A percentile compares a stretch with the other conserved stretches of the same genome.
These are phyloP conservation scores for Ephialtes manifestator DNA, from an alignment of 2,888 invertebrate species.

Conservation along the genomic window DNA sequence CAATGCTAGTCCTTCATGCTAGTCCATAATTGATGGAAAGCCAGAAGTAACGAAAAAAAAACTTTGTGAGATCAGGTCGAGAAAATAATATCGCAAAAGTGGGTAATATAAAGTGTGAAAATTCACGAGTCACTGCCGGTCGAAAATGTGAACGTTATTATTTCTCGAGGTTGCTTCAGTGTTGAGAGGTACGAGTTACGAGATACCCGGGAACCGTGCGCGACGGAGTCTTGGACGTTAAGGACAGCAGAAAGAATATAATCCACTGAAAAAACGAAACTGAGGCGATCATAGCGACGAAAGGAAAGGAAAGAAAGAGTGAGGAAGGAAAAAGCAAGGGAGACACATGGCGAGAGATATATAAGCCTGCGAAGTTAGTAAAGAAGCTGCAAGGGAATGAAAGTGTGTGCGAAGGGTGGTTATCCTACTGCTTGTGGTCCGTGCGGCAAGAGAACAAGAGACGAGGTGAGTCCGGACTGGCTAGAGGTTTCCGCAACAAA, in stretches of 20 bases:
- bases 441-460: constrained; percentile 42
- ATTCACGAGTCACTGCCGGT: constrained; percentile 33
- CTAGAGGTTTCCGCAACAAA: constrained; percentile 43
- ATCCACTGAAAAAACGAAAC: constrained; percentile 55
- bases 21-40: too few relatives aligned
- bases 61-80: constrained; percentile 20
- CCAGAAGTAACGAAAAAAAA: constrained; percentile 3
- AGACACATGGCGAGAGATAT: background rate
- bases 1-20: too few relatives aligned
- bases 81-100: constrained; percentile 40
- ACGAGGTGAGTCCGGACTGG: constrained; percentile 44
- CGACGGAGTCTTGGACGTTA: constrained; percentile 17
- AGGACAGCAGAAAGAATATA: constrained; percentile 43
- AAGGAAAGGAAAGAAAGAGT: background rate
- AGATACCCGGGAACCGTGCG: background rate
- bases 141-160: constrained; percentile 49
- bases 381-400: constrained; percentile 39
- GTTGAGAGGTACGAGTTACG: constrained; percentile 19
- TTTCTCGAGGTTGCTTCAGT: constrained; percentile 14
- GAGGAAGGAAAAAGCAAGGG: background rate
- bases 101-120: constrained; percentile 43
- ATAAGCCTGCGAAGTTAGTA: constrained; percentile 30
- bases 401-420: constrained; percentile 25
- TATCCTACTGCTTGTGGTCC: constrained; percentile 36
- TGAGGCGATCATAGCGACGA: constrained; percentile 21